A percentile compares a stretch with the other conserved stretches of the same genome.
These are phyloP conservation scores for Drosophila maculinotata DNA, from an alignment of 2,888 invertebrate species.

Conservation along the genomic window DNA sequence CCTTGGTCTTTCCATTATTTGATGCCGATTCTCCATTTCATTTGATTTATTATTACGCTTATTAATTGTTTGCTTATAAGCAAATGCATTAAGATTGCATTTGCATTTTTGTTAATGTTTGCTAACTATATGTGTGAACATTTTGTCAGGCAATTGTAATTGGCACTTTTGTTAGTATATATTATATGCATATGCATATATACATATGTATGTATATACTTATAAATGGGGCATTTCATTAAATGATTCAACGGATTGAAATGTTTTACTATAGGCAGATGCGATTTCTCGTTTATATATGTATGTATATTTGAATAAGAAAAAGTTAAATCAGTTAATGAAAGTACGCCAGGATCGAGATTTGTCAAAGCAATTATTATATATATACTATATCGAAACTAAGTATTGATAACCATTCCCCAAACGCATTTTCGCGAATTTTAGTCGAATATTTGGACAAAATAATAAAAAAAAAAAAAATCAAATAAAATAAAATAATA, in stretches of 20 bases:
- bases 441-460: conserved; percentile 25
- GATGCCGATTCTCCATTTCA: not conserved
- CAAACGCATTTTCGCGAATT: conserved; percentile 9
- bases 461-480: conserved; percentile 9
- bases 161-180: conserved; percentile 68
- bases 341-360: conserved; percentile 6
- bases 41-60: conserved; percentile 2
- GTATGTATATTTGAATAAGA: not conserved
- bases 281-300: too few species aligned
- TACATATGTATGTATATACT: conserved; percentile 4
- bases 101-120: conserved; percentile 9
- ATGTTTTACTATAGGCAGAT: not conserved
- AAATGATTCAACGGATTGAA: conserved; percentile 9
- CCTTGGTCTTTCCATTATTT: not conserved
- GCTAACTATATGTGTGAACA: conserved; percentile 25
- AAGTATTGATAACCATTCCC: conserved; percentile 33
- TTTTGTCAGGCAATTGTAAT: conserved; percentile 66
- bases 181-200: conserved; percentile 13
- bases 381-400: conserved; percentile 14
- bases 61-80: not conserved
- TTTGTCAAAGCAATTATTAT: conserved; percentile 20
- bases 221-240: conserved; percentile 13
- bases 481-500: conserved; percentile 12
- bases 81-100: too few species aligned
- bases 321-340: conserved; percentile 16